phyloP scores from a whole-genome alignment of 2,888 invertebrate genomes.

The Sisyra terminalis region DNA sequence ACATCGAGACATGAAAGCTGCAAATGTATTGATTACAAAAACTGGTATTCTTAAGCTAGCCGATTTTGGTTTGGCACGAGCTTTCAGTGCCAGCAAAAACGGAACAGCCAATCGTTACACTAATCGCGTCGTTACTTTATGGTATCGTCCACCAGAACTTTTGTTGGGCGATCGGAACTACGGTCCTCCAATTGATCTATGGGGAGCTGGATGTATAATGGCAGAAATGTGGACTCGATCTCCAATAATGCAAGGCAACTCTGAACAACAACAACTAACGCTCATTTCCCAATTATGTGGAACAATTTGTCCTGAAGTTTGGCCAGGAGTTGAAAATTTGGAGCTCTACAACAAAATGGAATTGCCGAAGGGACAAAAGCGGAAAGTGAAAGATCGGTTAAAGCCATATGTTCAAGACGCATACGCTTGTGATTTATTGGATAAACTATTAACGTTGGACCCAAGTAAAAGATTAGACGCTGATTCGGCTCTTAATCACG shows the following conservation, averaged over 20 bases:
- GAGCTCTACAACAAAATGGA: slow-evolving; percentile 82
- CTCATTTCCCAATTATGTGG: slow-evolving; percentile 94
- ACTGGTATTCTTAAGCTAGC: slow-evolving; percentile 88
- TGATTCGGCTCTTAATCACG: slow-evolving; percentile 88
- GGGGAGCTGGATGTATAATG: slow-evolving; percentile 99
- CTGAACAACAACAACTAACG: slow-evolving; percentile 90
- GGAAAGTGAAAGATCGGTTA: slow-evolving; percentile 69
- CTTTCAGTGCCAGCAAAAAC: slow-evolving; percentile 76
- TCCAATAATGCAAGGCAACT: slow-evolving; percentile 91
- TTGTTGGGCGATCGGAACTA: slow-evolving; percentile 79
- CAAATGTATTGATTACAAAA: slow-evolving; percentile 93
- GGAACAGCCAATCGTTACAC: slow-evolving; percentile 82
- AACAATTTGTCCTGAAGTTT: slow-evolving; percentile 81
- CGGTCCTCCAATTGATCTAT: slow-evolving; percentile 91
- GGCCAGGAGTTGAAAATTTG: slow-evolving; percentile 84
- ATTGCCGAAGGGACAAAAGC: slow-evolving; percentile 69
- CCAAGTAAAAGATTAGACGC: slow-evolving; percentile 79
- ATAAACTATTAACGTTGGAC: slow-evolving; percentile 80
- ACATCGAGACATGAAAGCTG: slow-evolving; percentile 97
- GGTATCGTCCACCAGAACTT: slow-evolving; percentile 71
- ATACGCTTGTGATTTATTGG: slow-evolving; percentile 83
- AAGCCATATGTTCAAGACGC: slow-evolving; percentile 84
- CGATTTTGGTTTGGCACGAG: slow-evolving; percentile 93
- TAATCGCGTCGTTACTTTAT: slow-evolving; percentile 93
- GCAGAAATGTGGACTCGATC: slow-evolving; percentile 98